A percentile compares a stretch with the other conserved stretches of the same genome.
Conservation (phyloP, 2,113 vertebrate species). For the Sitta europaea region DNA sequence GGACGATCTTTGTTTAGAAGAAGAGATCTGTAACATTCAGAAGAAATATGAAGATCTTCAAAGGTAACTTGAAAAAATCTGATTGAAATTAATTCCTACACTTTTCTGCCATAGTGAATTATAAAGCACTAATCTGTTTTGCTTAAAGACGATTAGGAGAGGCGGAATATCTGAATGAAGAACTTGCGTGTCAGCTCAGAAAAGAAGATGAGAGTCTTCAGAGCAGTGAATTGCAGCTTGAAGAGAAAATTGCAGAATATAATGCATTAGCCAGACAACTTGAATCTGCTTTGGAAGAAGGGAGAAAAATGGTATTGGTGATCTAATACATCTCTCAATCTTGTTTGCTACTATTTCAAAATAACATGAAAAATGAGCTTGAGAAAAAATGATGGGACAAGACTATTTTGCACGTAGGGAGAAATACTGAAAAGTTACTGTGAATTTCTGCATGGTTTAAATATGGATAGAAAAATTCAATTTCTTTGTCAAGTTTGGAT, state of each 20-base stretch:
- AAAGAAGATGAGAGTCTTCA: constrained; percentile 77
- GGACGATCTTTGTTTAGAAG: constrained; percentile 68
- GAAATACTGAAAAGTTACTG: background rate
- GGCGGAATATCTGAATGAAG: constrained; percentile 78
- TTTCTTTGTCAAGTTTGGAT: background rate
- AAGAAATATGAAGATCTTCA: constrained; percentile 75
- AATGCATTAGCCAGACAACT: constrained; percentile 78
- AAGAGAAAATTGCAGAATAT: constrained; percentile 76
- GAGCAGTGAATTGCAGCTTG: constrained; percentile 73
- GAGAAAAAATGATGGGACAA: background rate
- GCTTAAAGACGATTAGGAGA: constrained; percentile 74
- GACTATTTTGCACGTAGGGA: background rate
- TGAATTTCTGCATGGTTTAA: background rate
- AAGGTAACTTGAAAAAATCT: constrained; percentile 69
- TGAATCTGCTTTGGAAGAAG: constrained; percentile 78
- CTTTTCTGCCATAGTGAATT: background rate
- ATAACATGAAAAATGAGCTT: background rate
- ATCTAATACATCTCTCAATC: background rate
- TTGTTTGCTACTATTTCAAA: background rate
- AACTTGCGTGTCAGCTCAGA: constrained; percentile 76
- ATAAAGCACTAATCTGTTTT: constrained; percentile 13
- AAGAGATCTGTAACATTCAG: constrained; percentile 74
- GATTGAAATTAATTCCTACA: background rate
- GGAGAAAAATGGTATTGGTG: constrained; percentile 78
- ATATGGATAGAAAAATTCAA: background rate